A percentile compares a stretch with the other conserved stretches of the same genome.
phyloP scores from a whole-genome alignment of 1,140 invertebrate species.

The Leucophenga varia region DNA sequence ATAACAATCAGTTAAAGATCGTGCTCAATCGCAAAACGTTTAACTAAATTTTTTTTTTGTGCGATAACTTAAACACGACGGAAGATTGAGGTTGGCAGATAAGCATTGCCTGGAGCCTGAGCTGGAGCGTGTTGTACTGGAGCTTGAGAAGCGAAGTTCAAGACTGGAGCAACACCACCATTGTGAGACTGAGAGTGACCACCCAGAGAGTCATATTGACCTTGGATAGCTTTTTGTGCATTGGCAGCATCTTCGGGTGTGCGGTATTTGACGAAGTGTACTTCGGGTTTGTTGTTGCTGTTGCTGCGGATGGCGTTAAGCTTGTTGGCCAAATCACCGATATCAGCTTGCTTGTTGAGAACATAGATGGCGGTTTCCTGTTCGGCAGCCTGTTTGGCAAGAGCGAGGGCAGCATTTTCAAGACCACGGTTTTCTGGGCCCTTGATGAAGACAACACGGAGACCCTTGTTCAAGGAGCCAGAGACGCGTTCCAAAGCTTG shows the following conservation, averaged over 20 bases:
- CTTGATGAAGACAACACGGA: conserved; percentile 47
- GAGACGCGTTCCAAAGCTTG: conserved; percentile 19
- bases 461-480: conserved; percentile 26
- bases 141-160: conserved; percentile 34
- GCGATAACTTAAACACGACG: conserved; percentile 38
- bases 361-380: conserved; percentile 29
- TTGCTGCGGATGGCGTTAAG: conserved; percentile 34
- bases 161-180: conserved; percentile 29
- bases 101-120: conserved; percentile 37
- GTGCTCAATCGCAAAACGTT: conserved; percentile 26
- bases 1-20: conserved; percentile 44
- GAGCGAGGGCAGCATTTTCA: conserved; percentile 14
- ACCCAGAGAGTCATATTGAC: conserved; percentile 34
- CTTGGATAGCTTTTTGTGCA: conserved; percentile 33
- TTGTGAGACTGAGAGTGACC: conserved; percentile 24
- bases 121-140: conserved; percentile 28
- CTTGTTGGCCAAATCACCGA: conserved; percentile 32
- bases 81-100: conserved; percentile 48
- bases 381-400: conserved; percentile 16
- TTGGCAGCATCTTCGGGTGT: conserved; percentile 35
- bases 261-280: conserved; percentile 40
- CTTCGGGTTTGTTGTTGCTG: conserved; percentile 35
- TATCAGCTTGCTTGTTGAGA: conserved; percentile 39
- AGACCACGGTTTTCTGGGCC: conserved; percentile 18
- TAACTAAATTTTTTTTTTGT: conserved; percentile 22